Evolutionary conservation across 2,797 vertebrate genomes (phyloP), one percentile per base, ranked within the genome.

Genomic region (Urocyon cinereoargenteus): DNA sequence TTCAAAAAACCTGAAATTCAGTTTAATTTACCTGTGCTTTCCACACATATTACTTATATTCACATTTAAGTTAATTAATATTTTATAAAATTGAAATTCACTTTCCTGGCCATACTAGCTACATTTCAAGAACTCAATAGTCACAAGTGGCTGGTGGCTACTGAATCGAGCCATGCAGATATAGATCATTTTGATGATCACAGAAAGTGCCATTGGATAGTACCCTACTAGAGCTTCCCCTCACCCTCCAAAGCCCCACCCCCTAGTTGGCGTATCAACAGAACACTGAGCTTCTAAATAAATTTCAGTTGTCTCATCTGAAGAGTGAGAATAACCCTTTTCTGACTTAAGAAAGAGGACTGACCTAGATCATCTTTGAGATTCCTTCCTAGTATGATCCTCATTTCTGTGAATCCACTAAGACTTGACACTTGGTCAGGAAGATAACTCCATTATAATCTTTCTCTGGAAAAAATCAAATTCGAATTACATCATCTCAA

Each of bases 401-500:
- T 96, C 59, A 68, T 94, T 94, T 95, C 89, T 91, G 21, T 89
- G 72, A 92, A 57, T 55, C 91, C 92, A 93, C 95, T 88, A 90
- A 93, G 72, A 86, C 18, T 64, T 97, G 92, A 97, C 90, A 85
- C 24, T 62, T 86, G 78, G 77, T 97, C 77, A 92, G 72, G 55
- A 97, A 94, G 85, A 90, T 90, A 96, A 95, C 70, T 97, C 61
- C 81, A 96, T 95, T 97, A 96, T 78, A 94, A 97, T 92, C 85
- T 90, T 96, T 94, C 91, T 88, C 72, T 68, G 66, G 73, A 83
- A 91, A 92, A 96, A 94, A 90, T 92, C 81, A 93, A 88, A 90
- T 96, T 95, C 94, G 87, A 97, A 97, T 98, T 96, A 97, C 86
- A 92, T 97, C 96, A 97, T 97, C 77, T 94, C 91, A 96, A 64